These are phyloP conservation scores for Ahaetulla prasina DNA, from an alignment of 2,113 vertebrate species.

Conservation along the genomic window DNA sequence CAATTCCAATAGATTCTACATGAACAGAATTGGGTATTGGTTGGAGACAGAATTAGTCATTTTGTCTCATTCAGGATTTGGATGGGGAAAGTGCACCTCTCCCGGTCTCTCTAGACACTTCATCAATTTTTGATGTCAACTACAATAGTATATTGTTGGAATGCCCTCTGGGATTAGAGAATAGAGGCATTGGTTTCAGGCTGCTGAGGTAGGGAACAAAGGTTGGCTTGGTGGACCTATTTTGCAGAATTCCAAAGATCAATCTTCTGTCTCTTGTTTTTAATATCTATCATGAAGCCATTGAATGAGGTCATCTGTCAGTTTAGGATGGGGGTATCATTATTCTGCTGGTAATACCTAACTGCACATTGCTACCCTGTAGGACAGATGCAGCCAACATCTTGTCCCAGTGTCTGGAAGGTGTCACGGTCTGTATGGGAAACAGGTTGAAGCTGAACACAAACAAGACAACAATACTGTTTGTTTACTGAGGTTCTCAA, in stretches of 20 bases:
- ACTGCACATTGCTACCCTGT: background rate
- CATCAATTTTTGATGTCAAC: background rate
- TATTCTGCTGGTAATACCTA: background rate
- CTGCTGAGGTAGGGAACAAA: background rate
- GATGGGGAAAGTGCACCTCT: background rate
- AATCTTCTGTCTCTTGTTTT: background rate
- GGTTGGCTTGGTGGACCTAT: background rate
- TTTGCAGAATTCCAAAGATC: background rate
- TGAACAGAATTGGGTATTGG: background rate
- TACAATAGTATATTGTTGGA: background rate
- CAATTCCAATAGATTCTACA: background rate
- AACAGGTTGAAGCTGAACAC: background rate
- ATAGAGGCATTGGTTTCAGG: background rate
- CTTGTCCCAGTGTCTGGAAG: background rate
- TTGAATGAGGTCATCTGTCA: background rate
- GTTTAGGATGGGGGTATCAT: background rate
- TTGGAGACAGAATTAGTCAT: background rate
- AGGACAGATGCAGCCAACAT: background rate
- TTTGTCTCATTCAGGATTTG: background rate
- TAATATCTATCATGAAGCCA: background rate
- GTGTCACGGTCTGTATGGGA: background rate
- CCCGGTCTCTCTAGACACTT: background rate
- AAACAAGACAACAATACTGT: background rate
- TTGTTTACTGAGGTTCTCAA: background rate
- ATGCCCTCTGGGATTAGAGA: background rate